phyloP scores from a whole-genome alignment of 2,888 invertebrate species.

The Eupelmus urozonus region DNA sequence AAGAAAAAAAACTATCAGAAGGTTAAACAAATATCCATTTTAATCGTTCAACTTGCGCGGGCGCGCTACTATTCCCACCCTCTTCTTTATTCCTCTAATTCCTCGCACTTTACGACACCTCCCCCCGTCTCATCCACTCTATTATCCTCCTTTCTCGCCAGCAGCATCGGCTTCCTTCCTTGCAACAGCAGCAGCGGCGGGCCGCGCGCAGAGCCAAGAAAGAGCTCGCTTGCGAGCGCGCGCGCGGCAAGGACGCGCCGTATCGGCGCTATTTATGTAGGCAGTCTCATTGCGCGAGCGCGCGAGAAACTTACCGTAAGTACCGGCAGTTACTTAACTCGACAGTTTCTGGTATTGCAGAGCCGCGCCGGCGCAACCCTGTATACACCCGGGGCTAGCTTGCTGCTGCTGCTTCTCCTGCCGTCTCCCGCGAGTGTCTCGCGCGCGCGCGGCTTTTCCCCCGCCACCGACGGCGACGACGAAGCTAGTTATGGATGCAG shows the following conservation, averaged over 20 bases:
- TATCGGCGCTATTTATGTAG: slow-evolving; percentile 64
- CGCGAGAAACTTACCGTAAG: slow-evolving; percentile 72
- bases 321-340: slow-evolving; percentile 75
- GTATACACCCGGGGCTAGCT: no score
- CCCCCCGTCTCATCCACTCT: no score
- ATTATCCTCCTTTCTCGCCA: slow-evolving; percentile 1
- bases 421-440: no score
- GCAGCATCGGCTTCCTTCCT: no score
- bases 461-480: neutral
- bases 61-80: no score
- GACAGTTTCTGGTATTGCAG: slow-evolving; percentile 73
- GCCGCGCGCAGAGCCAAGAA: neutral
- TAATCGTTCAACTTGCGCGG: no score
- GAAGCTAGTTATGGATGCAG: slow-evolving; percentile 28
- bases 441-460: slow-evolving; percentile 14
- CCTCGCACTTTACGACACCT: slow-evolving; percentile 1
- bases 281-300: slow-evolving; percentile 73
- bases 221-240: no score
- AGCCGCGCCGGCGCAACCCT: slow-evolving; percentile 50
- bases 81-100: slow-evolving; percentile 24
- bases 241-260: neutral
- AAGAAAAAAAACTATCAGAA: no score
- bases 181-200: no score
- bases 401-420: no score
- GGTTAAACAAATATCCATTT: no score